phyloP scores from a whole-genome alignment of 2,888 invertebrate species.

The Scaptodrosophila latifasciaeformis region DNA sequence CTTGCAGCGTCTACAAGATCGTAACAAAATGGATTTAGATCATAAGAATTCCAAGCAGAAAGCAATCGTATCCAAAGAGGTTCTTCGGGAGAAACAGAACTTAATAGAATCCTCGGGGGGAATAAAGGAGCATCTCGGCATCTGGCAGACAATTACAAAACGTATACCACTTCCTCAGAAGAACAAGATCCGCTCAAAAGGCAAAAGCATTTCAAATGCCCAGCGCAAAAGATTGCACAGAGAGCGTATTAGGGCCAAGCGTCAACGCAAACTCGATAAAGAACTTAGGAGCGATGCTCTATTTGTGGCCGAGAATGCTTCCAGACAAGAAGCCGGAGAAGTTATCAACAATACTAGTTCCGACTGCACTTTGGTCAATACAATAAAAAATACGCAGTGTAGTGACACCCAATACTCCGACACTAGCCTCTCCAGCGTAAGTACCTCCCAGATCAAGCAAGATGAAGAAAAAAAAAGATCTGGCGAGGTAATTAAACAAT shows the following conservation, averaged over 20 bases:
- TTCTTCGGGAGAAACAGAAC: constrained; percentile 22
- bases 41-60: too few species aligned
- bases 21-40: too few species aligned
- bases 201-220: neutral
- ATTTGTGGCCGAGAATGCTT: constrained; percentile 29
- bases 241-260: neutral
- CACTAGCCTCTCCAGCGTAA: neutral
- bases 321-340: neutral
- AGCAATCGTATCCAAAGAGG: constrained; percentile 17
- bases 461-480: neutral
- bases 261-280: constrained; percentile 26
- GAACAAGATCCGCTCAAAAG: neutral
- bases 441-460: neutral
- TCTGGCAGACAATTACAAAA: constrained; percentile 15
- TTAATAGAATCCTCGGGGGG: neutral
- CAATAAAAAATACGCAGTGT: too few species aligned
- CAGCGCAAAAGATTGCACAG: constrained; percentile 1
- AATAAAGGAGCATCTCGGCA: constrained; percentile 6
- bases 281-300: constrained; percentile 42
- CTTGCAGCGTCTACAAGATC: neutral
- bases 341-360: too few species aligned
- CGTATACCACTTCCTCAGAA: neutral
- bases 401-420: too few species aligned
- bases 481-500: neutral
- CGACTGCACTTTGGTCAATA: too few species aligned